Evolutionary conservation across 2,888 invertebrate species (phyloP).

Genomic region (Ischnus inquisitorius): DNA sequence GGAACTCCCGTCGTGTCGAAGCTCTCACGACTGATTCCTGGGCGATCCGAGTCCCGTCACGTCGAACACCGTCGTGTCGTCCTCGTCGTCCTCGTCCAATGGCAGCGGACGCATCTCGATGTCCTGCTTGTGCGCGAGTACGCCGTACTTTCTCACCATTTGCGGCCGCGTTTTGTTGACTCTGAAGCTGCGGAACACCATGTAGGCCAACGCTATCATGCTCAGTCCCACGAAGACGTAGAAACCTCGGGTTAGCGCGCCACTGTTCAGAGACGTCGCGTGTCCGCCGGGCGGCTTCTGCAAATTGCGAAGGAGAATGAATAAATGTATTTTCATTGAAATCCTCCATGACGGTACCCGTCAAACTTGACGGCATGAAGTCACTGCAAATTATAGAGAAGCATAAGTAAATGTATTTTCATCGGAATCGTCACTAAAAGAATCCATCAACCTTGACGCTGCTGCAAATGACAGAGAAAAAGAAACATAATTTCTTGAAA

Average conservation of each 20-base stretch:
- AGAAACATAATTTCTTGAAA: too few species aligned
- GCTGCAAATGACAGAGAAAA: slow-evolving; percentile 19
- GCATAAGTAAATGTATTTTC: neutral
- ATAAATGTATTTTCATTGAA: neutral
- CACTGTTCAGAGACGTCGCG: slow-evolving; percentile 77
- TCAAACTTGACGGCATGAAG: too few species aligned
- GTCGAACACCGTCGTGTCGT: slow-evolving; percentile 85
- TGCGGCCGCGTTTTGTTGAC: slow-evolving; percentile 83
- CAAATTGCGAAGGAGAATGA: neutral
- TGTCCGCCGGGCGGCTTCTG: slow-evolving; percentile 69
- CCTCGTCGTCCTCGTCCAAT: slow-evolving; percentile 85
- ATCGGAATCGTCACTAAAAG: neutral
- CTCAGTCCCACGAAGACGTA: slow-evolving; percentile 84
- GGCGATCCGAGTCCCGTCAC: slow-evolving; percentile 72
- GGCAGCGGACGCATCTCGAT: slow-evolving; percentile 85
- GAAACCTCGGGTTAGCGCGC: slow-evolving; percentile 83
- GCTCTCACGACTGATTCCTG: slow-evolving; percentile 47
- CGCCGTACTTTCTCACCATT: slow-evolving; percentile 85
- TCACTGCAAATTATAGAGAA: slow-evolving; percentile 19
- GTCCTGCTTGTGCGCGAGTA: slow-evolving; percentile 84
- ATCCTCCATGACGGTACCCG: neutral
- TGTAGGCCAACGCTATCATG: slow-evolving; percentile 81
- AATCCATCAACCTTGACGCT: too few species aligned
- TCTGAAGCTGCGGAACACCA: slow-evolving; percentile 82
- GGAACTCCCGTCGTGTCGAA: too few species aligned